Base-by-base conservation (phyloP, 2,888 invertebrate species). In the Hymenopus coronatus region DNA sequence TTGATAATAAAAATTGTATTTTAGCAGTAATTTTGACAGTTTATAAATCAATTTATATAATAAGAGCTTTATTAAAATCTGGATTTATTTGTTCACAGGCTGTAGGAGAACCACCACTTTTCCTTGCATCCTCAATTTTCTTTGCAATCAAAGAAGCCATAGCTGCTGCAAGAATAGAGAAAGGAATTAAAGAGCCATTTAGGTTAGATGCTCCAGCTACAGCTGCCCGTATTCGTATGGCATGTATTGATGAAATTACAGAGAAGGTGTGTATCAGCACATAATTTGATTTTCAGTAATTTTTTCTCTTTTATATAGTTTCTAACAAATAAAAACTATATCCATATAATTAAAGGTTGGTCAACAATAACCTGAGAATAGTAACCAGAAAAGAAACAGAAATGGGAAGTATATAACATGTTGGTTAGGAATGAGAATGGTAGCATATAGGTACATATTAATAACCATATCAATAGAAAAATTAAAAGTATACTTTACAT, bases 41-140 rank as follows among this genome's bases (percentile, higher is more conserved):
- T 6, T 33, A 40, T n/a, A 40, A 40, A 40, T 40, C 40, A 40
- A 1, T 6, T 54, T 1, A 1, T 70, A 70, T 70, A 25, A 25
- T 70, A 20, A 20, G 3, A 70, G 15, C 54, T 15, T 15, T 15
- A 20, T 15, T 25, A 70, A 15, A 20, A 54, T 54, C 20, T 20
- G 0, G 20, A 70, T 20, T 2, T 70, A 20, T 70, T 0, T 70
- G 25, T 70, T 15, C 54, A 20, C 54, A 98, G 98, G 99, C 98
- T 90, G 96, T 99, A 82, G 99, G 99, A 0, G 99, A 99, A 93
- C 99, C 99, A 0, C 99, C 99, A 0, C 93, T 99, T 7, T 98
- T 99, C 92, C 94, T 99, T 90, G 98, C 98, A 0, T 95, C 96
- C n/a, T 96, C 98, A 0, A 96, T 96, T 0, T 97, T 97, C 93